Conservation (phyloP, 2,797 vertebrate genomes). For the Dicrostonyx torquatus region DNA sequence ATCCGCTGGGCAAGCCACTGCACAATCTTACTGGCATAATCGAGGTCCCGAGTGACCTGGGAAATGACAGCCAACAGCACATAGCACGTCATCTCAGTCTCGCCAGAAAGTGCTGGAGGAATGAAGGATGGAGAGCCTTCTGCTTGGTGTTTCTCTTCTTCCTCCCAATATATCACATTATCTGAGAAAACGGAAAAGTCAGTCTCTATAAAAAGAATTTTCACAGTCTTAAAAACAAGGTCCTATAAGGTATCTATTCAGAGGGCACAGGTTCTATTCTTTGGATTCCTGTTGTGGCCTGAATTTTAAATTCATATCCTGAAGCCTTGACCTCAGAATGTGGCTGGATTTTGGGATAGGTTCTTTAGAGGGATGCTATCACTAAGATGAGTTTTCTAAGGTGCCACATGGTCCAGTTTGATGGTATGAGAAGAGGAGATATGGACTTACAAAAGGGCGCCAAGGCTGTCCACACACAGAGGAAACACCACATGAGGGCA, state of each 20-base stretch:
- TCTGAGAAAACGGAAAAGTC: conserved; percentile 73
- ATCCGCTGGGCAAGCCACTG: conserved; percentile 90
- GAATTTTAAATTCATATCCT: background rate
- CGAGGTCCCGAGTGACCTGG: conserved; percentile 66
- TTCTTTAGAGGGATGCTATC: background rate
- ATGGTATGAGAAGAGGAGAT: background rate
- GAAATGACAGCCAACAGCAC: conserved; percentile 89
- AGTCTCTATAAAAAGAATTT: background rate
- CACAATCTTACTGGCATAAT: conserved; percentile 85
- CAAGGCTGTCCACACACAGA: background rate
- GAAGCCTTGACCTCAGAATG: background rate
- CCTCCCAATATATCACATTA: conserved; percentile 80
- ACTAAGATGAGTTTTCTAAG: background rate
- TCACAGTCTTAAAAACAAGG: background rate
- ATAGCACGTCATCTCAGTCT: conserved; percentile 92
- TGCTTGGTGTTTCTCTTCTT: conserved; percentile 52
- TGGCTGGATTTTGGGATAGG: background rate
- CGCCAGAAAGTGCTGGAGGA: conserved; percentile 83
- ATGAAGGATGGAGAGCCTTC: conserved; percentile 61
- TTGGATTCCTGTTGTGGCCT: background rate
- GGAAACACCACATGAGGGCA: background rate
- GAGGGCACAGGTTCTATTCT: background rate
- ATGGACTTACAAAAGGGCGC: background rate
- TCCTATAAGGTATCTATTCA: background rate
- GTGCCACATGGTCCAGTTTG: no score